Base-by-base conservation (phyloP, 1,140 invertebrate genomes). In the Microplitis demolitor region DNA sequence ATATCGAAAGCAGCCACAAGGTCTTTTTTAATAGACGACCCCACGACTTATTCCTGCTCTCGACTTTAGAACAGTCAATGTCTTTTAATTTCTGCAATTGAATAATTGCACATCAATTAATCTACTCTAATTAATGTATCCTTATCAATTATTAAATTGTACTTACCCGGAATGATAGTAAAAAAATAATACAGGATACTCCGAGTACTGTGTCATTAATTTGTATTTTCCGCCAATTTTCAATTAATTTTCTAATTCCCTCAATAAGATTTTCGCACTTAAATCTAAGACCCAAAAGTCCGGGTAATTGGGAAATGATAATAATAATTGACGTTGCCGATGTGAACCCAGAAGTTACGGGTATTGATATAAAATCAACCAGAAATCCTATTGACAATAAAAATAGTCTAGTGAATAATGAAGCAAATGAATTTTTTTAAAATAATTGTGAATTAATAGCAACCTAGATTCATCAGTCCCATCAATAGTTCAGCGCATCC, bases 281-380 rank as follows among this genome's bases (percentile, higher is more conserved):
- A 79, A 93, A 90, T 63, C 85, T 89, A 4, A 97, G 81, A 0
- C 96, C 96, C 9, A 97, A 85, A 6, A 97, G 83, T 11, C 92
- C 91, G 87, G 96, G 98, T 3, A 98, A 79, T 87, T 99, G 97
- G 1, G 95, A 91, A n/a, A 91, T 89, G 35, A 94, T 92, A 74
- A 98, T 97, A 45, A 97, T 97, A 14, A 98, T 88, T 0, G 97
- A 95, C 4, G 96, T 97, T 0, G 96, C 96, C 4, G 96, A 95
- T 3, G 96, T 98, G 81, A 98, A 98, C 9, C 95, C 96, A 74
- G 93, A 95, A 37, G 96, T 96, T 5, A 98, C 96, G 5, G 96
- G 94, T 61, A 94, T 88, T 0, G 96, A 97, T 71, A 99, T 98
- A 80, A 97, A 94, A 80, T 98, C 95, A 51, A 98, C 94, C 63